Percentiles rank a stretch among this genome's conserved stretches.
These are phyloP conservation scores for Idaea straminata DNA, from an alignment of 2,888 invertebrate genomes.

Conservation along the genomic window DNA sequence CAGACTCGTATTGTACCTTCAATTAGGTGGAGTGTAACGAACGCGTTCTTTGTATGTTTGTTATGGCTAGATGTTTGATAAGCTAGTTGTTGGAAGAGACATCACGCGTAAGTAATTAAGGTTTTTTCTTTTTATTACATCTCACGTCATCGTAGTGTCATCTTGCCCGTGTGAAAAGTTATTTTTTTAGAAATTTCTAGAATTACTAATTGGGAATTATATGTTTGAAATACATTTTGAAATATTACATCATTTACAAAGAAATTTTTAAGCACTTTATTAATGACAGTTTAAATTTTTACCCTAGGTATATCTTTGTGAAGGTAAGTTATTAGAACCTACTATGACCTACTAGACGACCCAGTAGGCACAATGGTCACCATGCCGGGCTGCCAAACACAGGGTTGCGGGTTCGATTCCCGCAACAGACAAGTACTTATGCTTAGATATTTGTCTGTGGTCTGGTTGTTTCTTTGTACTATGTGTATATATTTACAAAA, in stretches of 20 bases:
- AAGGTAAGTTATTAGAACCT: no score
- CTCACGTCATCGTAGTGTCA: background rate
- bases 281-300: background rate
- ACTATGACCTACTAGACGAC: no score
- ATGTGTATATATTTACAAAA: no score
- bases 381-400: no score
- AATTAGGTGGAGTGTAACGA: background rate
- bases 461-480: no score
- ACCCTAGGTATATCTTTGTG: no score
- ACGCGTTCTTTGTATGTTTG: background rate
- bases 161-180: background rate
- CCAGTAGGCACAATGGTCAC: no score
- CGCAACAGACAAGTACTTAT: no score
- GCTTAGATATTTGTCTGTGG: no score
- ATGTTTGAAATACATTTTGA: background rate
- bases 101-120: background rate
- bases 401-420: no score
- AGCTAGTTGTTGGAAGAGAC: background rate
- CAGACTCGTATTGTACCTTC: conserved; percentile 13
- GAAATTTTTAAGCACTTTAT: background rate
- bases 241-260: background rate
- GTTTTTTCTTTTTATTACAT: background rate
- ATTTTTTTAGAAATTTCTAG: background rate
- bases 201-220: background rate
- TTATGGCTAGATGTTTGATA: background rate